Evolutionary conservation across 2,888 invertebrate species (phyloP).

Genomic region (Epiperipatus broadwayi): DNA sequence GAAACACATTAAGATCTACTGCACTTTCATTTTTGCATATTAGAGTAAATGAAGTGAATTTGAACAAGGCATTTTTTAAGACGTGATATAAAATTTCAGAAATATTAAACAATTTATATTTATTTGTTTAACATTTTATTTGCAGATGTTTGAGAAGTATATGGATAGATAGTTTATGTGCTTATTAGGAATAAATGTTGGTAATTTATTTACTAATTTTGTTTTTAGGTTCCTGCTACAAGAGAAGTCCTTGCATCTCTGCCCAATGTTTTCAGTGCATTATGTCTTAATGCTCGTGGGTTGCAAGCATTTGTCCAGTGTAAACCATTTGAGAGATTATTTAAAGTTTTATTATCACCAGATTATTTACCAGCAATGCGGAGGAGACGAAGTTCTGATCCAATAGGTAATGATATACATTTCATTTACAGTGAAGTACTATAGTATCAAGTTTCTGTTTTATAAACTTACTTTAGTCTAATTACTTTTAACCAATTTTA

Average conservation of each 20-base stretch:
- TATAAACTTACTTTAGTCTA: too few species aligned
- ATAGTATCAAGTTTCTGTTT: too few species aligned
- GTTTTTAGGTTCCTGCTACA: constrained; percentile 34
- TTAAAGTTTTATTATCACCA: constrained; percentile 52
- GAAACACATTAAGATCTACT: too few species aligned
- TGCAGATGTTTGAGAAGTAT: constrained; percentile 40
- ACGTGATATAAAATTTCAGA: not conserved
- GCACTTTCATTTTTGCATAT: too few species aligned
- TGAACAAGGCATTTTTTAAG: not conserved
- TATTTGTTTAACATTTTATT: not conserved
- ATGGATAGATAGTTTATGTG: not conserved
- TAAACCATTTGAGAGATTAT: constrained; percentile 59
- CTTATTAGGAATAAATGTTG: constrained; percentile 6
- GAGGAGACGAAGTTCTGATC: constrained; percentile 52
- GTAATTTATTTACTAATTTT: constrained; percentile 9
- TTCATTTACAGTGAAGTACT: too few species aligned
- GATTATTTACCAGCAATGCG: constrained; percentile 68
- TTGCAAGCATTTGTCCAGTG: constrained; percentile 54
- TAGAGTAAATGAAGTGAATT: too few species aligned
- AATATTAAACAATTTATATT: constrained; percentile 6
- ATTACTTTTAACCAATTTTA: too few species aligned
- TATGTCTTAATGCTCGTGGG: constrained; percentile 62
- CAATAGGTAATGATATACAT: constrained; percentile 27
- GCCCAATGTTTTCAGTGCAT: constrained; percentile 65
- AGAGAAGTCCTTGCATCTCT: constrained; percentile 49